phyloP scores from a whole-genome alignment of 2,113 vertebrate genomes.

The Syngnathus typhle region DNA sequence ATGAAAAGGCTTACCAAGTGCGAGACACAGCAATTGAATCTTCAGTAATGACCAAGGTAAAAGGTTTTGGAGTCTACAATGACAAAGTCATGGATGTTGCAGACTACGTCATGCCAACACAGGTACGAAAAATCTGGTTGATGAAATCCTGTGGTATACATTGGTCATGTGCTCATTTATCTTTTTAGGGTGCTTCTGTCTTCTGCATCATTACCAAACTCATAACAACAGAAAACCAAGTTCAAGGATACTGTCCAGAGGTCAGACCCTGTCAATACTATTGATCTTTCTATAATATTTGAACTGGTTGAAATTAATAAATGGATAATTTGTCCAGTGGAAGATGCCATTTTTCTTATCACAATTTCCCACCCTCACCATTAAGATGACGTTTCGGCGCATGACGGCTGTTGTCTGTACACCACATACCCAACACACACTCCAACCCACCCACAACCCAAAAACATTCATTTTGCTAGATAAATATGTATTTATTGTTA shows the following conservation, averaged over 20 bases:
- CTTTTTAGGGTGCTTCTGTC: conserved; percentile 81
- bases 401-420: too few relatives aligned
- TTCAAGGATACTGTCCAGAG: conserved; percentile 85
- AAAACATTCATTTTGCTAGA: too few relatives aligned
- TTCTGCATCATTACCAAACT: conserved; percentile 91
- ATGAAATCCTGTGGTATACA: not conserved
- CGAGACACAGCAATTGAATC: conserved; percentile 86
- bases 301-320: not conserved
- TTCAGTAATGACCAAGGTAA: conserved; percentile 91
- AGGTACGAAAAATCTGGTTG: conserved; percentile 72
- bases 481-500: too few relatives aligned
- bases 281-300: too few relatives aligned
- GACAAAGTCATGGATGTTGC: conserved; percentile 85
- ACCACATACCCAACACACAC: too few relatives aligned
- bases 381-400: too few relatives aligned
- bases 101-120: conserved; percentile 85
- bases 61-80: conserved; percentile 84
- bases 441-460: too few relatives aligned
- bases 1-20: conserved; percentile 90
- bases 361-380: too few relatives aligned
- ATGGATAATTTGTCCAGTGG: not conserved
- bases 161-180: conserved; percentile 4
- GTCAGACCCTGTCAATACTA: conserved; percentile 54
- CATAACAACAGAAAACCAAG: conserved; percentile 85
- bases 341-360: not conserved